These are phyloP conservation scores for Nipponacmea schrenckii DNA, from an alignment of 2,888 invertebrate species.

Conservation along the genomic window DNA sequence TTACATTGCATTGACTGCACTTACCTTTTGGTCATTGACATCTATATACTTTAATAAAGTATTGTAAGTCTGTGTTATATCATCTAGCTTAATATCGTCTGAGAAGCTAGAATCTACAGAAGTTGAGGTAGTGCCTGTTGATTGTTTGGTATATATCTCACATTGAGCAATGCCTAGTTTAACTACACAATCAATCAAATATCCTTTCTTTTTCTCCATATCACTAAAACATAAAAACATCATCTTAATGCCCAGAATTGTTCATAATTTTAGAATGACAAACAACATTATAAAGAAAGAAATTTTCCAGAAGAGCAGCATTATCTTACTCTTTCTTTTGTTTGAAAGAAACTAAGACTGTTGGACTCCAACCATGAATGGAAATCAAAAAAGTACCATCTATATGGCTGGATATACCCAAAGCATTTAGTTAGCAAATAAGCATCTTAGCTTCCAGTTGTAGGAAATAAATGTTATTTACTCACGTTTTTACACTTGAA, in stretches of 20 bases:
- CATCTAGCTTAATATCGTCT: slow-evolving; percentile 68
- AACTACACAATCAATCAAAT: slow-evolving; percentile 82
- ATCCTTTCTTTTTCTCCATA: slow-evolving; percentile 86
- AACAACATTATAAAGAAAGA: too few relatives aligned
- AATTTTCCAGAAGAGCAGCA: too few relatives aligned
- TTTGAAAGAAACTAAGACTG: too few relatives aligned
- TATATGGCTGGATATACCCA: too few relatives aligned
- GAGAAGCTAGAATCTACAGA: slow-evolving; percentile 73
- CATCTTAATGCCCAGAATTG: too few relatives aligned
- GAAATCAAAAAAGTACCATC: too few relatives aligned
- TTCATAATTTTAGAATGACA: too few relatives aligned
- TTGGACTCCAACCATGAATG: too few relatives aligned
- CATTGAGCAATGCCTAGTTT: slow-evolving; percentile 60
- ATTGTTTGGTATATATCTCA: slow-evolving; percentile 39
- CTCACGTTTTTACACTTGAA: slow-evolving; percentile 82
- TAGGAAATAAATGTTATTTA: slow-evolving; percentile 25
- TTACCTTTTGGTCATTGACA: slow-evolving; percentile 81
- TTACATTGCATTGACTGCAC: too few relatives aligned
- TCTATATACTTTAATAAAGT: slow-evolving; percentile 86
- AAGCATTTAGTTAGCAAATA: too few relatives aligned
- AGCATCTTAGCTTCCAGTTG: too few relatives aligned
- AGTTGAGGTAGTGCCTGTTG: slow-evolving; percentile 21
- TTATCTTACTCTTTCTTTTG: too few relatives aligned
- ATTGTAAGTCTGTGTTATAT: slow-evolving; percentile 75
- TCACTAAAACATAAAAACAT: slow-evolving; percentile 71